phyloP scores from a whole-genome alignment of 2,797 vertebrate species.

The Hylomyscus alleni region DNA sequence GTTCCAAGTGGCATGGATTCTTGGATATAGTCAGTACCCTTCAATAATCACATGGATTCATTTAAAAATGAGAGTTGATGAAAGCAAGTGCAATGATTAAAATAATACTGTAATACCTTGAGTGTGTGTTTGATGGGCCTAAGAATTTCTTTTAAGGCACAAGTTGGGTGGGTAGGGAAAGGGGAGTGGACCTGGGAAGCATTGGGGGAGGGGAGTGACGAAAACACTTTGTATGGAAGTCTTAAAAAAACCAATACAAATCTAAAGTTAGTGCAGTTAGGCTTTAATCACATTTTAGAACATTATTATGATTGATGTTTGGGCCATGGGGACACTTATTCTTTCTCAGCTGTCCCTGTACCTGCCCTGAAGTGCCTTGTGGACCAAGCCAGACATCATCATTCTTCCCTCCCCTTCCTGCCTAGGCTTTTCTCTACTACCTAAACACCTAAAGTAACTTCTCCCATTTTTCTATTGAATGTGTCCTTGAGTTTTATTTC shows the following conservation, averaged over 20 bases:
- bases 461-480: not conserved
- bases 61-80: slow-evolving; percentile 5
- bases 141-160: not conserved
- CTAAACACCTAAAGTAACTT: not conserved
- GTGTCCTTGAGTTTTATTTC: not conserved
- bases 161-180: not conserved
- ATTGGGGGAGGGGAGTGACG: not conserved
- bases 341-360: not conserved
- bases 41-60: not conserved
- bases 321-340: not conserved
- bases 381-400: not conserved
- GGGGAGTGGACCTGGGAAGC: not conserved
- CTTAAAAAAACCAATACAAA: not conserved
- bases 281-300: not conserved
- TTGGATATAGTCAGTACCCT: not conserved
- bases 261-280: not conserved
- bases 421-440: not conserved
- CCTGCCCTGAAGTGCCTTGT: not conserved
- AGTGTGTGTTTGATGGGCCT: not conserved
- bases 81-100: not conserved
- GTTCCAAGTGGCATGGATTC: too few species aligned
- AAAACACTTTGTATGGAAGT: not conserved
- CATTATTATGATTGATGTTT: not conserved
- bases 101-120: not conserved
- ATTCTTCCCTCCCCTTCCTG: fast-evolving